phyloP scores from a whole-genome alignment of 2,113 vertebrate species.

The Mustelus asterias region DNA sequence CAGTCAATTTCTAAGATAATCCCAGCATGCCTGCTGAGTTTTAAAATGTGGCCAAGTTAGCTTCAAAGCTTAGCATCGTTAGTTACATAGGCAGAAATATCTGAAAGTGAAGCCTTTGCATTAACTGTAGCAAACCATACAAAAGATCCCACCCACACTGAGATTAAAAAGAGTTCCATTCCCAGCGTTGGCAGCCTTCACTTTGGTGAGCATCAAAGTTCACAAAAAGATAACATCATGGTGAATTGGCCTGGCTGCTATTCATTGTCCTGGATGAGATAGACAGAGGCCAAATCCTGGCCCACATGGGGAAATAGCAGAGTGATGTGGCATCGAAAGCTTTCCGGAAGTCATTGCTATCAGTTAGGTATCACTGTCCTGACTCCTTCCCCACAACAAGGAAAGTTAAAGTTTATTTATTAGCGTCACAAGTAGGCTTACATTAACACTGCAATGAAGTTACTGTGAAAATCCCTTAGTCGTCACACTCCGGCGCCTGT shows the following conservation, averaged over 20 bases:
- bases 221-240: neutral
- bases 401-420: too few species aligned
- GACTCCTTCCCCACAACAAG: neutral
- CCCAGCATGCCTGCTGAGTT: too few species aligned
- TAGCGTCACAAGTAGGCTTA: too few species aligned
- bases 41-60: too few species aligned
- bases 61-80: too few species aligned
- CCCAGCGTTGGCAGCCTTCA: neutral
- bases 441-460: too few species aligned
- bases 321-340: neutral
- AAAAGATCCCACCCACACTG: neutral
- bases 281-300: neutral
- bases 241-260: neutral
- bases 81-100: too few species aligned
- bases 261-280: neutral
- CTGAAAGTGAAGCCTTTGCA: too few species aligned
- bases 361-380: neutral
- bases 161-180: neutral
- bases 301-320: neutral
- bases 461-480: too few species aligned
- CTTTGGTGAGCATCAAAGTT: neutral
- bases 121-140: too few species aligned
- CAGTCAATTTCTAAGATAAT: too few species aligned
- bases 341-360: neutral
- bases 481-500: too few species aligned